Conservation (phyloP, 2,888 invertebrate species). For the Oxyteleia sp. region DNA sequence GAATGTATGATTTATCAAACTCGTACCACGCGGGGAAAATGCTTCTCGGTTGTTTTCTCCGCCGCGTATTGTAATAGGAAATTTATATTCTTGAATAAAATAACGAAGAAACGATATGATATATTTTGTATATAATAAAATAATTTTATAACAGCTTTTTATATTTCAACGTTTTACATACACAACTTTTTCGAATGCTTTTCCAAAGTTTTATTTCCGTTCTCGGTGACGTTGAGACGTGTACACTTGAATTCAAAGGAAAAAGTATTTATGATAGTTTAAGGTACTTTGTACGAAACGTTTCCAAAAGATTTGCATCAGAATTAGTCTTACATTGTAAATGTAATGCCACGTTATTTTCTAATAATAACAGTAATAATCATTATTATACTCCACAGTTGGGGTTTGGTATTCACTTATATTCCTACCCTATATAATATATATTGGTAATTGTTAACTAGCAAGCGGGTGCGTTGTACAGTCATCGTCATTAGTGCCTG, state of each 20-base stretch:
- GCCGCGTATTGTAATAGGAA: constrained; percentile 53
- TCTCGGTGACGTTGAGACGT: constrained; percentile 21
- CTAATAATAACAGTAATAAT: constrained; percentile 58
- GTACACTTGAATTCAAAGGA: constrained; percentile 39
- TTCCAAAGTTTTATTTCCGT: constrained; percentile 29
- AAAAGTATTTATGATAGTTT: constrained; percentile 50
- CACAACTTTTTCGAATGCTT: constrained; percentile 23
- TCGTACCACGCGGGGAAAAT: constrained; percentile 29
- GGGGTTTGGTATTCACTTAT: background rate
- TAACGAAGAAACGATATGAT: constrained; percentile 55
- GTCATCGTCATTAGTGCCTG: no score
- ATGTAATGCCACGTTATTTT: constrained; percentile 59
- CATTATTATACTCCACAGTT: constrained; percentile 49
- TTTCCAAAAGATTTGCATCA: constrained; percentile 39
- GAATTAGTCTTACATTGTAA: constrained; percentile 54
- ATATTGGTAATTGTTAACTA: no score
- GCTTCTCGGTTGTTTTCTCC: constrained; percentile 42
- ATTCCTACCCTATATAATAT: background rate
- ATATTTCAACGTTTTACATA: constrained; percentile 60
- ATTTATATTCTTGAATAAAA: constrained; percentile 68
- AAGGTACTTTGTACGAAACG: constrained; percentile 39
- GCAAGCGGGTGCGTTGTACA: no score
- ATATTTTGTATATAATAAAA: constrained; percentile 62
- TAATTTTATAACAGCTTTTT: constrained; percentile 63
- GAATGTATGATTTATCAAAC: constrained; percentile 42